phyloP scores from a whole-genome alignment of 2,797 vertebrate species.

The Loriculus beryllinus region DNA sequence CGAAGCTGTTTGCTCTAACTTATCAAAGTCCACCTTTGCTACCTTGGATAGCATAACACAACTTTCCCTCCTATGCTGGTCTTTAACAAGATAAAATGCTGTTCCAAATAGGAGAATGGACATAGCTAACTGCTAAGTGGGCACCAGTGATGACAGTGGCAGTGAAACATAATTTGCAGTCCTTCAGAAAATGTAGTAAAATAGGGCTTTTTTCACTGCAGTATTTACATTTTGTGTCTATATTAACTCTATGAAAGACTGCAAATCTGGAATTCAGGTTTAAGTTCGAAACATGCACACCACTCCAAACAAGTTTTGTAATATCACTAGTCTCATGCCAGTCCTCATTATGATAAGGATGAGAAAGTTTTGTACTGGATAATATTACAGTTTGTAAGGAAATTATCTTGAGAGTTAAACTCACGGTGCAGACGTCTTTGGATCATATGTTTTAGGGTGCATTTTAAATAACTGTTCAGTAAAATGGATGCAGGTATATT shows the following conservation, averaged over 20 bases:
- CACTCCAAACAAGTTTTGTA: background rate
- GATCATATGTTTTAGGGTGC: background rate
- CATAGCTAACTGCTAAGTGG: fast-evolving
- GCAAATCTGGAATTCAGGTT: background rate
- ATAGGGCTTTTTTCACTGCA: background rate
- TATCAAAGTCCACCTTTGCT: background rate
- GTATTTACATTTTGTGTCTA: background rate
- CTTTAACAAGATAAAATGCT: background rate
- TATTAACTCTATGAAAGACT: background rate
- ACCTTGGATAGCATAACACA: background rate
- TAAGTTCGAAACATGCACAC: background rate
- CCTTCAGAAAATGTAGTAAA: background rate
- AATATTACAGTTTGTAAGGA: background rate
- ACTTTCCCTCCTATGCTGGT: background rate
- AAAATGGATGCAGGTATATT: background rate
- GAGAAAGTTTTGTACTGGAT: background rate
- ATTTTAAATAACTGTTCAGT: background rate
- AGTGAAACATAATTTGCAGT: background rate
- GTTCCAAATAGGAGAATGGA: background rate
- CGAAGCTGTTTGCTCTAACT: background rate
- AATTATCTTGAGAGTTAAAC: background rate
- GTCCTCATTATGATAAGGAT: background rate
- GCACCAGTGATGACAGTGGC: background rate
- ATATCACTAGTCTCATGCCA: background rate
- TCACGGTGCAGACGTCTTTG: background rate